Base-by-base conservation (phyloP, 2,888 invertebrate species). In the Leucozona laternaria region DNA sequence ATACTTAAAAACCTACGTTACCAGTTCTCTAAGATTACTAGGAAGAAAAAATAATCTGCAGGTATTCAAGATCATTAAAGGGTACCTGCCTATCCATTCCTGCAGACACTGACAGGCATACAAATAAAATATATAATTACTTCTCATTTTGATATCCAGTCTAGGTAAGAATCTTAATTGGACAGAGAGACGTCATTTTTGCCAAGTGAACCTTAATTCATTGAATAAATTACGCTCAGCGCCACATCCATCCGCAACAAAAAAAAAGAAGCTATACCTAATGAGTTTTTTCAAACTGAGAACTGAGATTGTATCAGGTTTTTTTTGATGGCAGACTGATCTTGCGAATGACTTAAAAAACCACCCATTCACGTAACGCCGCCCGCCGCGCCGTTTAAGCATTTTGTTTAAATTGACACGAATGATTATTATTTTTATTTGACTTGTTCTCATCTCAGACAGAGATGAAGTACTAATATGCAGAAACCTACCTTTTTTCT, bases 251-350 rank as follows among this genome's bases (percentile, higher is more conserved):
- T 15, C 13, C 11, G n/a, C 2, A n/a, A 17, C 20, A 20, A 13
- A 37, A 15, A 34, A 15, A n/a, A 20, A 22, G 11, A 13, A 17
- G 6, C 15, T 5, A 2, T 20, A 22, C 10, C 22, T 60, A 60
- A 60, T 60, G 40, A 22, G 37, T 15, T 60, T 40, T 22, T 60
- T 40, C 22, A 60, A 64, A 28, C 64, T 43, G 64, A 45, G 64
- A 64, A 28, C 64, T 43, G 64, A 45, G 64, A 64, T 64, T 13
- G 10, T 64, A 64, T 64, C 45, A 17, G 13, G 25, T 45, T 64
- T 31, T 20, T 62, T 28, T 64, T 17, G 11, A 34, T 20, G 17
- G 31, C 28, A 43, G 3, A 25, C 28, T 28, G 28, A 45, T 64
- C 13, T 64, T 6, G n/a, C 11, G 45, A 64, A 28, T 28, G 17